Evolutionary conservation across 92 coral and sea anemone genomes (phyloP), one percentile per base, ranked within the genome.

Genomic region (Montipora capitata): DNA sequence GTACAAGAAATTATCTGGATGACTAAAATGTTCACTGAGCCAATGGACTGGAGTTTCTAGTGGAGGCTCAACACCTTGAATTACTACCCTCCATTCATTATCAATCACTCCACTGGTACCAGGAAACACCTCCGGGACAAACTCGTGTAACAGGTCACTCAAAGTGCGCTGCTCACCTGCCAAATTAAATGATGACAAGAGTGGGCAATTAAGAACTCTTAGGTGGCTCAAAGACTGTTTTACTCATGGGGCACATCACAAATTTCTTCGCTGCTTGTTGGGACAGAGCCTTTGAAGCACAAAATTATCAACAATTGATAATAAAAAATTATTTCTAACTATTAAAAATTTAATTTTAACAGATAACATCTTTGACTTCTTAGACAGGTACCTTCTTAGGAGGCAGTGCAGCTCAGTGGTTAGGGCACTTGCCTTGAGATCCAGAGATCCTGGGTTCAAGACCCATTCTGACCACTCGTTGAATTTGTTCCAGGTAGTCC

Each of bases 21-120:
- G 94, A 57, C 99, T 97, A 10, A 97, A 91, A 87, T 97, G 99
- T 89, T 97, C 99, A 75, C 99, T 97, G 5, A 97, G 87, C 99
- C 99, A 97, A 82, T 97, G 99, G 42, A 95, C 84, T 73, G 99
- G 99, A 65, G 99, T 92, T 91, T 97, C 99, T 3, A 92, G 83
- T 0, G 99, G 99, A 0, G 98, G 98, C 74, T 97, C 98, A 38
- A 97, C 94, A 83, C 99, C 99, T 48, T 97, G 99, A 20, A 96
- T 91, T 2, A 97, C 96, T 10, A 96, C 92, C 27, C 95, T 77
- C 95, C 96, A 94, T 48, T 96, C 90, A 79, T 63, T 92, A 92
- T 94, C 96, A 66, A 93, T 71, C 74, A 72, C 90, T n/a, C 83
- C 62, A 59, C 92, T 85, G 12, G 88, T 86, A 64, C 83, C 77